These are phyloP conservation scores for Pandemis corylana DNA, from an alignment of 2,888 invertebrate species.

Conservation along the genomic window DNA sequence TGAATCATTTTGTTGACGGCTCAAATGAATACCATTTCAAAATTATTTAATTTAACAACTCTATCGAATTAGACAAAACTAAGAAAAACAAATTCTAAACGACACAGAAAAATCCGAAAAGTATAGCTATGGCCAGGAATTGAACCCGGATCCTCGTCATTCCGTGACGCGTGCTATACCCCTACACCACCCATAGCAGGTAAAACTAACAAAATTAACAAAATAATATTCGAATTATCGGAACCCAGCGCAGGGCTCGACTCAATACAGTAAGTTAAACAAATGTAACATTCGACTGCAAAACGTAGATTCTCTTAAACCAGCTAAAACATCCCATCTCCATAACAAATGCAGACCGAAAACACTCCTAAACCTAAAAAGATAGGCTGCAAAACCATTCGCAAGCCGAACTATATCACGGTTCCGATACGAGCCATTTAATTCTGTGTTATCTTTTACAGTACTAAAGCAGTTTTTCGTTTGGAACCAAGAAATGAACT, in stretches of 20 bases:
- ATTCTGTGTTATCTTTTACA: conserved; percentile 38
- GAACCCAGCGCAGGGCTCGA: conserved; percentile 41
- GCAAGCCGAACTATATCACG: conserved; percentile 6
- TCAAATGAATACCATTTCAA: too few species aligned
- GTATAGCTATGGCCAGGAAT: too few species aligned
- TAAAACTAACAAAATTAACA: not conserved
- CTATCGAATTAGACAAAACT: not conserved
- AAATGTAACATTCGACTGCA: conserved; percentile 49
- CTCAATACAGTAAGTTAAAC: conserved; percentile 48
- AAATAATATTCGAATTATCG: not conserved
- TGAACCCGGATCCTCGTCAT: too few species aligned
- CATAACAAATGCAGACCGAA: not conserved
- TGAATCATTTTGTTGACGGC: too few species aligned
- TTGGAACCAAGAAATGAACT: conserved; percentile 41
- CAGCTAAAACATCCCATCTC: conserved; percentile 10
- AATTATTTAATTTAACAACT: not conserved
- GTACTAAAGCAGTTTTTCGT: conserved; percentile 35
- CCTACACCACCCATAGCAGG: too few species aligned
- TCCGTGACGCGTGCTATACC: too few species aligned
- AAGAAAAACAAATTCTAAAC: not conserved
- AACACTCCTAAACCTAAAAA: not conserved
- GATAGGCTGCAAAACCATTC: not conserved
- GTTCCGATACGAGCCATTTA: conserved; percentile 22
- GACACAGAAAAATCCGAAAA: too few species aligned
- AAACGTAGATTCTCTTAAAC: conserved; percentile 37